Evolutionary conservation across 2,797 vertebrate genomes (phyloP).

Genomic region (Sebastes iracundus): DNA sequence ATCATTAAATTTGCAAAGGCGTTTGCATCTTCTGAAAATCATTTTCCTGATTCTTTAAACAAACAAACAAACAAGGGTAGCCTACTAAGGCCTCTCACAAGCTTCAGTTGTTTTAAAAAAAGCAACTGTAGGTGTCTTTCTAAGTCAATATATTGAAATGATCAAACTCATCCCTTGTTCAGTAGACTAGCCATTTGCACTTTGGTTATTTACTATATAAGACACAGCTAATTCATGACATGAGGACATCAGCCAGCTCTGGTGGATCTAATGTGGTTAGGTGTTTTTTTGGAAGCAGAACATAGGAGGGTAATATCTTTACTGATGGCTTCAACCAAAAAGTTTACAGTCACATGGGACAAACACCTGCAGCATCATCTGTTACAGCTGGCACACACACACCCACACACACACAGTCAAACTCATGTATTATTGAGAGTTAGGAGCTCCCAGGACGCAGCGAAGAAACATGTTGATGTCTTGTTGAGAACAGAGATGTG

Average conservation of each 20-base stretch:
- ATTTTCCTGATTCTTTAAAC: background rate
- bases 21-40: background rate
- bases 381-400: constrained; percentile 10
- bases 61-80: background rate
- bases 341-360: background rate
- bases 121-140: too few relatives aligned
- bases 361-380: constrained; percentile 17
- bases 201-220: background rate
- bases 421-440: constrained; percentile 51
- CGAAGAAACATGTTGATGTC: background rate
- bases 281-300: background rate
- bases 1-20: background rate
- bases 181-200: background rate
- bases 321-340: background rate
- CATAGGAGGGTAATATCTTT: background rate
- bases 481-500: constrained; percentile 5
- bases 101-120: too few relatives aligned
- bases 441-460: constrained; percentile 9
- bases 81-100: too few relatives aligned
- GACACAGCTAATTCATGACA: background rate
- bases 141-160: background rate
- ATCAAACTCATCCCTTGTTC: background rate
- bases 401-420: constrained; percentile 5
- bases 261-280: background rate
- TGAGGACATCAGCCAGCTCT: background rate